phyloP scores from a whole-genome alignment of 2,113 vertebrate genomes.

The Syngnathus floridae region DNA sequence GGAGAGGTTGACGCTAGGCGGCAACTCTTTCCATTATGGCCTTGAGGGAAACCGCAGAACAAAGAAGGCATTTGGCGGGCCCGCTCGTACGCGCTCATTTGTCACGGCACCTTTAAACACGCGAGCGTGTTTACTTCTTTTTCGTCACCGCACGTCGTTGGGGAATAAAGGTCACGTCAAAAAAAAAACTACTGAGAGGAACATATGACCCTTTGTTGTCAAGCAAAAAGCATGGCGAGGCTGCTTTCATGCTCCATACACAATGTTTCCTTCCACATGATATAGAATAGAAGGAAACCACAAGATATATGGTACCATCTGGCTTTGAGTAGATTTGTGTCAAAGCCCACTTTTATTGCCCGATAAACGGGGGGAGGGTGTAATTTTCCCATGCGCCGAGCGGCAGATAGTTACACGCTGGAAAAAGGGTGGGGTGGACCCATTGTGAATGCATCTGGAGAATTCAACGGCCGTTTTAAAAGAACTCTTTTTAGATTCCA shows the following conservation, averaged over 20 bases:
- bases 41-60: constrained; percentile 53
- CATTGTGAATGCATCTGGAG: constrained; percentile 59
- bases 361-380: constrained; percentile 48
- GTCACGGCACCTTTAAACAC: constrained; percentile 45
- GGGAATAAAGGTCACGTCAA: constrained; percentile 5
- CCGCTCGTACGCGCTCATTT: constrained; percentile 34
- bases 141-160: constrained; percentile 10
- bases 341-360: constrained; percentile 65
- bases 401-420: constrained; percentile 58
- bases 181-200: constrained; percentile 29
- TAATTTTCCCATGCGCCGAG: constrained; percentile 54
- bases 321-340: constrained; percentile 62
- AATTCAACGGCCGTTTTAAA: constrained; percentile 44
- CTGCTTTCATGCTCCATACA: constrained; percentile 26
- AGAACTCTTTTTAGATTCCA: neutral
- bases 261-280: constrained; percentile 40
- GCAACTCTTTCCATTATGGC: constrained; percentile 55
- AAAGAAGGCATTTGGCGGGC: constrained; percentile 47
- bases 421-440: constrained; percentile 53
- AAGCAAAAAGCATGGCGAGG: constrained; percentile 22
- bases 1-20: constrained; percentile 44
- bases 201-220: constrained; percentile 31
- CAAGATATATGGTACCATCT: constrained; percentile 61
- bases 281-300: constrained; percentile 49
- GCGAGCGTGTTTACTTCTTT: constrained; percentile 29